Base-by-base conservation (phyloP, 2,888 invertebrate species). In the Eupithecia vulgata region DNA sequence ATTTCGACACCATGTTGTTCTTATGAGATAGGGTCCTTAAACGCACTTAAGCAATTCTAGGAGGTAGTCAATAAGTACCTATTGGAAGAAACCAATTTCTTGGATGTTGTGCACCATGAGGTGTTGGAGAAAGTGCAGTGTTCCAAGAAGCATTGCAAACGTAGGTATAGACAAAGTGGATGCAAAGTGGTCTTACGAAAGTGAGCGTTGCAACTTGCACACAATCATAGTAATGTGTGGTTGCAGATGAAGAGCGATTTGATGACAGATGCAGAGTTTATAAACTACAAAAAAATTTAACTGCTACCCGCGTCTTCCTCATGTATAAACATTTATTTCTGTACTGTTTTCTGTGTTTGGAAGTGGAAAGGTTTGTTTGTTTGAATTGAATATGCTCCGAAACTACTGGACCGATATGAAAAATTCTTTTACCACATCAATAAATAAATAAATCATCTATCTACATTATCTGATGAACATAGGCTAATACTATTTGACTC, bases 71-170 rank as follows among this genome's bases (percentile, higher is more conserved):
- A 17, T 17, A 35, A 62, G 62, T 35, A 61, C 61, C 8, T 35
- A 40, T 65, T 21, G 37, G n/a, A 40, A 8, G 21, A 21, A 25
- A 21, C 40, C 40, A 65, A 64, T 76, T 69, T 72, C 65, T 72
- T 59, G n/a, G 68, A 25, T 4, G 62, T 37, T 30, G 45, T 68
- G 42, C 6, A 37, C 67, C 42, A 67, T 34, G 64, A 62, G 62
- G 57, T 70, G 48, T 68, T 64, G 65, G 77, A 76, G 75, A 79
- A 77, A 78, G 78, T 76, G 72, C 59, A 72, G 70, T 48, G 68
- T 73, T 74, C 75, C 73, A 61, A 71, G 75, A 75, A 73, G 68
- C 69, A 61, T 71, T 74, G 40, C 64, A 40, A 64, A 65, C 40
- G 40, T 34, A 62, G 48, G 40, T n/a, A 62, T n/a, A 37, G 62